These are phyloP conservation scores for Pangasius mekongensis DNA, from an alignment of 2,797 vertebrate genomes.

Conservation along the genomic window DNA sequence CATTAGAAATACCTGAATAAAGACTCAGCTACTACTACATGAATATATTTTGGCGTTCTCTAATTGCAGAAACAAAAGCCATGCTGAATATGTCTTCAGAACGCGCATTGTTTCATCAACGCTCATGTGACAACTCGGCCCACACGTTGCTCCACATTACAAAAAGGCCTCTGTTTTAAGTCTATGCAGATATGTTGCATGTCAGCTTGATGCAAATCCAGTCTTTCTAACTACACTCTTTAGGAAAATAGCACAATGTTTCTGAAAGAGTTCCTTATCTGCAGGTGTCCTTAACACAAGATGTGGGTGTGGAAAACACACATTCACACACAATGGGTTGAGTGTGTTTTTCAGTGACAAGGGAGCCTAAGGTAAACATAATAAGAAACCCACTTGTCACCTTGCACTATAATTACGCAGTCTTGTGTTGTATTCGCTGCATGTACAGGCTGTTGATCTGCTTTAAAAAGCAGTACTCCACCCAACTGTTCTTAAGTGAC, in stretches of 20 bases:
- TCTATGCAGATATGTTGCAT: background rate
- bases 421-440: background rate
- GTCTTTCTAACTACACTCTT: constrained; percentile 1
- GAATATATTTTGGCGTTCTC: background rate
- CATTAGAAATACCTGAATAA: background rate
- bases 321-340: background rate
- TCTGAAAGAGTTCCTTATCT: constrained; percentile 35
- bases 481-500: background rate
- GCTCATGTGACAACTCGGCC: constrained; percentile 13
- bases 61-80: background rate
- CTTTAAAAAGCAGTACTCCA: background rate
- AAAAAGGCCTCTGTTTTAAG: constrained; percentile 34
- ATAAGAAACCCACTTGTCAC: background rate
- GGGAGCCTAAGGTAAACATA: constrained; percentile 14
- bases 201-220: constrained; percentile 30
- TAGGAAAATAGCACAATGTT: background rate
- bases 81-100: background rate
- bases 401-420: background rate
- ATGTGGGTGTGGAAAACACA: constrained; percentile 31
- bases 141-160: constrained; percentile 2
- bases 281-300: constrained; percentile 30
- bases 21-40: background rate
- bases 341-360: background rate
- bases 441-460: background rate
- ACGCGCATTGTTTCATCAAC: background rate